A percentile compares a stretch with the other conserved stretches of the same genome.
Evolutionary conservation across 2,113 vertebrate species (phyloP).

Genomic region (Eulacestoma nigropectus): DNA sequence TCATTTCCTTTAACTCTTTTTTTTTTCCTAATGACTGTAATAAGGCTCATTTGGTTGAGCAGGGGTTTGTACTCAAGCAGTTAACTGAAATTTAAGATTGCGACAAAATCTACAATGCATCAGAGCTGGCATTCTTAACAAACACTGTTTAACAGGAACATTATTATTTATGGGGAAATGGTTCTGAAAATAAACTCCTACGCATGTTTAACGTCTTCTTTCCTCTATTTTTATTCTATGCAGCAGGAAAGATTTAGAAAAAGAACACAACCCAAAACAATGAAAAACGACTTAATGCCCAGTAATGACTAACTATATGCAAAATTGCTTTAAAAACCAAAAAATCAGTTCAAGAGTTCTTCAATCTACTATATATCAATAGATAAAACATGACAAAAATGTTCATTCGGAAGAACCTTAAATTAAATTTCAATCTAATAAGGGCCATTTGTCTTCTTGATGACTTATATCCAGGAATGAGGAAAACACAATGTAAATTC

Average conservation of each 20-base stretch:
- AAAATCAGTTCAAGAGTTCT: neutral
- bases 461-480: conserved; percentile 44
- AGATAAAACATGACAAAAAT: conserved; percentile 47
- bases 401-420: conserved; percentile 17
- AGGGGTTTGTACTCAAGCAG: neutral
- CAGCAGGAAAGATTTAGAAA: neutral
- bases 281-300: neutral
- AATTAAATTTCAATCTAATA: conserved; percentile 42
- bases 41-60: neutral
- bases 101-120: neutral
- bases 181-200: conserved; percentile 41
- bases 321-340: neutral
- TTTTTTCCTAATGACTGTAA: neutral
- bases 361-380: neutral
- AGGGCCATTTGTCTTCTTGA: conserved; percentile 39
- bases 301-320: neutral
- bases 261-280: neutral
- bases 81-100: neutral
- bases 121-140: neutral
- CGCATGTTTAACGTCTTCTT: neutral
- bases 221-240: neutral
- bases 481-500: conserved; percentile 44
- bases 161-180: conserved; percentile 22
- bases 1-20: neutral
- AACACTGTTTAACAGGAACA: neutral